Base-by-base conservation (phyloP, 2,113 vertebrate species). In the Cavia porcellus region DNA sequence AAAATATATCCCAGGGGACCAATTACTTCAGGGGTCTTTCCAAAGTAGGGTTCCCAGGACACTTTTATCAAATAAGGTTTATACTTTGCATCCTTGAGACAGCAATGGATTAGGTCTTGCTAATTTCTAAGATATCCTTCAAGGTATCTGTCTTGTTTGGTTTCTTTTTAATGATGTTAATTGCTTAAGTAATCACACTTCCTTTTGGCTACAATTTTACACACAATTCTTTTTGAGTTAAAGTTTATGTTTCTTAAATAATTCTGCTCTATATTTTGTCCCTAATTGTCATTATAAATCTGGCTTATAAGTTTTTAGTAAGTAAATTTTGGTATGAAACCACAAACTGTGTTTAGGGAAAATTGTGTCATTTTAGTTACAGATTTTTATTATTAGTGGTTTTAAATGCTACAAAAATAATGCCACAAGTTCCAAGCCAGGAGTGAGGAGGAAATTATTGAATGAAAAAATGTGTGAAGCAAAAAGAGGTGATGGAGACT, bases 351-450 rank as follows among this genome's bases (percentile, higher is more conserved):
- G 5, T 62, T 59, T 22, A 82, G 52, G 79, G 61, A 62, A 22
- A 95, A 38, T 38, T 77, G 28, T 19, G 22, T 94, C n/a, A 57
- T 89, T 96, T 97, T 89, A 66, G 14, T 79, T 90, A 81, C 5
- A 32, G 22, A 82, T 62, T 77, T 91, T 91, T 82, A 87, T 80
- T 90, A 32, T 64, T 83, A 86, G 70, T 80, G 22, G 82, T 93
- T 95, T 94, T 92, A 81, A 93, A 47, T 81, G 47, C 15, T 90
- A 32, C 66, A 45, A 96, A 88, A 70, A 84, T 42, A 19, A 45
- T 61, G 70, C 24, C 22, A 7, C 83, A 61, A 82, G 32, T 93
- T 30, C 35, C 24, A 59, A 61, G 52, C 6, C 75, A 59, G 47
- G 7, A 47, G 32, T 87, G 28, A 94, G 38, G 11, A 87, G 52